These are phyloP conservation scores for Mizuhopecten yessoensis DNA, from an alignment of 1,140 invertebrate genomes.

Conservation along the genomic window DNA sequence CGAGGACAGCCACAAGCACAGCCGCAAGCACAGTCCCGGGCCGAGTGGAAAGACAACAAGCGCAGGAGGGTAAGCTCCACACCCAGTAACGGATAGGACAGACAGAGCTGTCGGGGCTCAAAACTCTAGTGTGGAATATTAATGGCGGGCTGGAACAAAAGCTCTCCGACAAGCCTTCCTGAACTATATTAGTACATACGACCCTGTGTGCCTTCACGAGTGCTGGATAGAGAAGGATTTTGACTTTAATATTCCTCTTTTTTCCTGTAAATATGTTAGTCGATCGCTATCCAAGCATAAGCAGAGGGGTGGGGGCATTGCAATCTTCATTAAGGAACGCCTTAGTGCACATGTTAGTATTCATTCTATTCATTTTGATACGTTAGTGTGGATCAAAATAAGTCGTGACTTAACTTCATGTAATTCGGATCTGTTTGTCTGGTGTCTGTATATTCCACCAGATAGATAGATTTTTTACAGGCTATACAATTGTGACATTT, in stretches of 20 bases:
- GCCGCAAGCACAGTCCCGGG: not conserved
- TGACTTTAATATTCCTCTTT: constrained; percentile 45
- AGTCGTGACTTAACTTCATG: not conserved
- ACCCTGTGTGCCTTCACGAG: constrained; percentile 51
- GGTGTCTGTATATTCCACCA: constrained; percentile 41
- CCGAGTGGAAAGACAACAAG: not conserved
- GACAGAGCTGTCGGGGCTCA: constrained; percentile 21
- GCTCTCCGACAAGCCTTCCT: constrained; percentile 44
- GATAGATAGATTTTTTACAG: constrained; percentile 49
- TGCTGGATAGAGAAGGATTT: constrained; percentile 50
- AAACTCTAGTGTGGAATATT: constrained; percentile 51
- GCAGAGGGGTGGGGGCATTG: constrained; percentile 42
- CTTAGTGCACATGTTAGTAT: not conserved
- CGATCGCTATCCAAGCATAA: not conserved
- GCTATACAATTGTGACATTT: constrained; percentile 51
- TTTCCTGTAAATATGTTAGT: constrained; percentile 42
- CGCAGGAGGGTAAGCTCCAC: not conserved
- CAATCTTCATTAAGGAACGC: constrained; percentile 16
- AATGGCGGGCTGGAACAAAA: constrained; percentile 53
- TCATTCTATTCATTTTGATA: not conserved
- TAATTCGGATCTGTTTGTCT: constrained; percentile 44
- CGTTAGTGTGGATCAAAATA: constrained; percentile 46
- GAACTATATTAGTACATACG: constrained; percentile 54
- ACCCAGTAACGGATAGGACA: not conserved
- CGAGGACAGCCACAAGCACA: not conserved